Conservation (phyloP, 2,113 vertebrate genomes). For the Scartelaos histophorus region DNA sequence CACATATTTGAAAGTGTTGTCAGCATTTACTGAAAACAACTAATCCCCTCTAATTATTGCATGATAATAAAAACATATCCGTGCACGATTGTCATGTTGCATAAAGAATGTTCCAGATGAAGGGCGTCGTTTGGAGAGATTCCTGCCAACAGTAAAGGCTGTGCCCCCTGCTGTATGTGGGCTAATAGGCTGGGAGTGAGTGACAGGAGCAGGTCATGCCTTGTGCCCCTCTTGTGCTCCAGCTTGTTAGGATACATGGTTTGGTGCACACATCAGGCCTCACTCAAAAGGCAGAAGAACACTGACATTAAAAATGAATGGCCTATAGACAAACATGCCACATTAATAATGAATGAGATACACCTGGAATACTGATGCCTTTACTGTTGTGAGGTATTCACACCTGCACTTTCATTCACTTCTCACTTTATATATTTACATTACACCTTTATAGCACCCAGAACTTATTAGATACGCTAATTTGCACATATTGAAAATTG, state of each 20-base stretch:
- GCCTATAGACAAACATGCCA: not conserved
- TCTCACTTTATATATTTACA: too few relatives aligned
- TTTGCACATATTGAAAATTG: too few relatives aligned
- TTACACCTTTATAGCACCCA: too few relatives aligned
- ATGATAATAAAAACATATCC: not conserved
- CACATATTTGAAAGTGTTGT: slow-evolving; percentile 14
- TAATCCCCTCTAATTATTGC: slow-evolving; percentile 16
- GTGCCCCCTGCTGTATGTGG: slow-evolving; percentile 2
- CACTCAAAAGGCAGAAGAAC: slow-evolving; percentile 10
- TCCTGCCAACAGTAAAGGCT: slow-evolving; percentile 19
- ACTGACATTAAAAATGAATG: slow-evolving; percentile 1
- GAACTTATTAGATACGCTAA: too few relatives aligned
- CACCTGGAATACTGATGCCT: not conserved
- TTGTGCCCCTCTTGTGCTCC: slow-evolving; percentile 18
- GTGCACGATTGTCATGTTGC: not conserved
- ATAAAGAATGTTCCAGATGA: not conserved
- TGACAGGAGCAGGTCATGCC: slow-evolving; percentile 41
- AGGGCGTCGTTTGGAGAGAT: slow-evolving; percentile 34
- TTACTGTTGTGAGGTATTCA: not conserved
- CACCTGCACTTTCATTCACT: too few relatives aligned
- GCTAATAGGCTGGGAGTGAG: slow-evolving; percentile 34
- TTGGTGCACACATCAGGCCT: slow-evolving; percentile 27
- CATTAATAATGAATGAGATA: slow-evolving; percentile 7
- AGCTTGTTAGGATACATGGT: slow-evolving; percentile 26
- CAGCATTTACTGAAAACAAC: slow-evolving; percentile 12